Evolutionary conservation across 2,888 invertebrate species (phyloP).

Genomic region (Cephus pulcher): DNA sequence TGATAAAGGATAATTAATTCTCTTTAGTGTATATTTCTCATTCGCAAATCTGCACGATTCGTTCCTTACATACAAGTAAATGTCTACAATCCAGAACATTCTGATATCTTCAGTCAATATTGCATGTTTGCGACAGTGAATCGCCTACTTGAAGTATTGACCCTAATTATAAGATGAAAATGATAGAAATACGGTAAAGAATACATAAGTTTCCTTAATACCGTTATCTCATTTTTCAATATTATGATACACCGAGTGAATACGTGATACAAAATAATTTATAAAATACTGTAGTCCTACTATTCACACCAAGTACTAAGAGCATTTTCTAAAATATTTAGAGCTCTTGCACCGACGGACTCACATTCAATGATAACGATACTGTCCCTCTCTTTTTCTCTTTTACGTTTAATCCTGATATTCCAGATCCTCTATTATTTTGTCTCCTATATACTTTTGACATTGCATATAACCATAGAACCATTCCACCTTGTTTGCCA

Average conservation of each 20-base stretch:
- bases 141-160: background rate
- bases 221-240: background rate
- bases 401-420: no score
- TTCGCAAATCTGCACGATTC: background rate
- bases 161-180: background rate
- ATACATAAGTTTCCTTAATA: background rate
- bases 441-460: no score
- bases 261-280: slow-evolving; percentile 33
- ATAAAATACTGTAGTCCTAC: slow-evolving; percentile 37
- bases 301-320: slow-evolving; percentile 25
- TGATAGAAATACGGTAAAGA: background rate
- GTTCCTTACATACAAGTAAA: background rate
- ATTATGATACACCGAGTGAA: background rate
- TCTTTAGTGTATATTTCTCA: background rate
- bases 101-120: background rate
- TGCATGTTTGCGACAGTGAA: background rate
- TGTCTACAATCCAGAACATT: background rate
- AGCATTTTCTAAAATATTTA: slow-evolving; percentile 12
- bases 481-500: no score
- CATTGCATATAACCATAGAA: no score
- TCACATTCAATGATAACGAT: background rate
- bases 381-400: background rate
- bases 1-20: background rate
- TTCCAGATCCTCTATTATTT: no score
- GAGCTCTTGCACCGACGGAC: background rate